These are phyloP conservation scores for Drosophila simulans DNA, from an alignment of 1,140 invertebrate species.

Conservation along the genomic window DNA sequence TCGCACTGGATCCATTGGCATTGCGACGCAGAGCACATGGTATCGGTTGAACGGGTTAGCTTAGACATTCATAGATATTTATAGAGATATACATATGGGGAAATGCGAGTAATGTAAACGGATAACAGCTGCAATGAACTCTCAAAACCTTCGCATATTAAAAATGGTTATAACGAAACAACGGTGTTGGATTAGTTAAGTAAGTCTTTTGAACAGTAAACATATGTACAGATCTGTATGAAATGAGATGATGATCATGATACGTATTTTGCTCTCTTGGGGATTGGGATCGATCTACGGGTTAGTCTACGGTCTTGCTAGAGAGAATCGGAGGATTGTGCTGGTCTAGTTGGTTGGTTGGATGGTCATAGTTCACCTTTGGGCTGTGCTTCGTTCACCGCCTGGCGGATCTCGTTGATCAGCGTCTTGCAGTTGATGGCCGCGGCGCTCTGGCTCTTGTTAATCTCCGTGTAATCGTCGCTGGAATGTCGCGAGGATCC, in stretches of 20 bases:
- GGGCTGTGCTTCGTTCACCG: constrained; percentile 92
- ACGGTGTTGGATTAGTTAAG: constrained; percentile 35
- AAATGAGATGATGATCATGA: constrained; percentile 35
- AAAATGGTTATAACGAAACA: constrained; percentile 40
- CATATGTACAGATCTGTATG: constrained; percentile 54
- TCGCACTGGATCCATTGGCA: not conserved
- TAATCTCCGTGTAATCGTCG: constrained; percentile 87
- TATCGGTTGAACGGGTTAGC: constrained; percentile 13
- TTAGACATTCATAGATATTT: constrained; percentile 42
- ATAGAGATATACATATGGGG: constrained; percentile 28
- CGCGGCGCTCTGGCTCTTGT: constrained; percentile 85
- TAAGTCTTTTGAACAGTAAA: constrained; percentile 46
- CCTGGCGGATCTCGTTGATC: constrained; percentile 92
- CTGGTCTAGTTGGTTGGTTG: constrained; percentile 26
- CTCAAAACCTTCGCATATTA: constrained; percentile 47
- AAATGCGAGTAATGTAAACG: constrained; percentile 41
- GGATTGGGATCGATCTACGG: constrained; percentile 13
- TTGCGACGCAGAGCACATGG: constrained; percentile 20
- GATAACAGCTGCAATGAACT: constrained; percentile 36
- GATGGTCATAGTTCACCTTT: constrained; percentile 87
- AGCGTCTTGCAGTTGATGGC: constrained; percentile 89
- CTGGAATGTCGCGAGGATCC: constrained; percentile 88
- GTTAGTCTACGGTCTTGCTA: constrained; percentile 28
- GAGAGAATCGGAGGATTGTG: constrained; percentile 37
- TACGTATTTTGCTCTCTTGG: not conserved